These are phyloP conservation scores for Rhinoderma darwinii DNA, from an alignment of 2,113 vertebrate genomes.

Conservation along the genomic window DNA sequence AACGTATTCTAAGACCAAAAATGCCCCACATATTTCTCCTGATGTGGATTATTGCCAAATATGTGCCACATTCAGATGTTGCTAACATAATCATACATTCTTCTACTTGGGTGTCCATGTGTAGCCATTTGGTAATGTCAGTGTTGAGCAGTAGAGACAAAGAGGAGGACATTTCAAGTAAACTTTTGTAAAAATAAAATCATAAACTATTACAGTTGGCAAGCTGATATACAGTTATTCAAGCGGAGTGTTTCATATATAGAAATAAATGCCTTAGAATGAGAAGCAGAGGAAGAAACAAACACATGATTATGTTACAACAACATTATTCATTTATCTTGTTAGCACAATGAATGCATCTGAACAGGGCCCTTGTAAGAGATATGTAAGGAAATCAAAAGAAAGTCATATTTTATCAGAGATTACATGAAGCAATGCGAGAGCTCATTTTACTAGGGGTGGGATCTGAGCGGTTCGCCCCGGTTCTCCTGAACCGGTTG, in stretches of 20 bases:
- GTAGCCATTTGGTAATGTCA: slow-evolving; percentile 24
- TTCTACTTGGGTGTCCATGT: slow-evolving; percentile 32
- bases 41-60: background rate
- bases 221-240: slow-evolving; percentile 29
- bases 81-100: slow-evolving; percentile 10
- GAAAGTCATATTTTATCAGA: slow-evolving; percentile 37
- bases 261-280: background rate
- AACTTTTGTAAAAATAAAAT: slow-evolving; percentile 29
- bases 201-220: slow-evolving; percentile 20
- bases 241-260: background rate
- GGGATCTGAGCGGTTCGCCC: no score
- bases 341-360: background rate
- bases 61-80: slow-evolving; percentile 26
- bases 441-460: slow-evolving; percentile 40
- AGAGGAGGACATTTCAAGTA: slow-evolving; percentile 11
- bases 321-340: slow-evolving; percentile 12
- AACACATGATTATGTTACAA: slow-evolving; percentile 27
- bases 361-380: slow-evolving; percentile 10
- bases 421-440: slow-evolving; percentile 13
- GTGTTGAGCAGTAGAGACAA: background rate
- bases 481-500: no score
- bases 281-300: slow-evolving; percentile 20
- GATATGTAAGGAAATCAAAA: slow-evolving; percentile 39
- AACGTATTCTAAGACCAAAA: background rate
- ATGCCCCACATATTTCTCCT: background rate